Evolutionary conservation across 2,888 invertebrate genomes (phyloP), one percentile per base, ranked within the genome.

Genomic region (Plebejus argus): DNA sequence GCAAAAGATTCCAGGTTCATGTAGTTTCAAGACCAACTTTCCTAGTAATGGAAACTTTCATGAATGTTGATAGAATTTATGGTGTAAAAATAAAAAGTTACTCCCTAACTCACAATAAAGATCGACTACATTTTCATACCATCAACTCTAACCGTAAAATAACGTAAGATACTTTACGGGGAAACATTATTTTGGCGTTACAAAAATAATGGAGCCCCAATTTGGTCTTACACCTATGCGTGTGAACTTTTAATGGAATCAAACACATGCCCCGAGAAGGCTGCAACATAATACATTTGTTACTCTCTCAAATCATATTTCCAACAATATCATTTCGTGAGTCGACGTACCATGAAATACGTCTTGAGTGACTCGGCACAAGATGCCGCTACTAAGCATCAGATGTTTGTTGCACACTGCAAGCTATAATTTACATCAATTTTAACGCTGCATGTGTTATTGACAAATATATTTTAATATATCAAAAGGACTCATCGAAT

Each of bases 301-400:
- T 89, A 91, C 89, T 84, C 83, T 86, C 88, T 86, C 89, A 90
- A 91, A 92, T 92, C 93, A 92, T 91, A 92, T 91, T 89, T 87
- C 87, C 89, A 87, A 92, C 93, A 92, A 91, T 92, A 94, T 94
- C 91, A 93, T 93, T 91, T 91, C 88, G 89, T 87, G 89, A 90
- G 92, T 89, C 90, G 93, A 91, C 93, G 93, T 93, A 91, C 89
- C 93, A 91, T 94, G 93, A 93, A 93, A 94, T 94, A 92, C 92
- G 91, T 87, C 91, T 85, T 90, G 93, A 93, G 91, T 94, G 93
- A 94, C 91, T 94, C 91, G 90, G 87, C 93, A 90, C 86, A 92
- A 91, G 91, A 91, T 88, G 89, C 89, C 87, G 86, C 85, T 86
- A 87, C 90, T 90, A 88, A 89, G 87, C 61, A 77, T 76, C 74